Evolutionary conservation across 2,797 vertebrate genomes (phyloP), one percentile per base, ranked within the genome.

Genomic region (Lepilemur septentrionalis): DNA sequence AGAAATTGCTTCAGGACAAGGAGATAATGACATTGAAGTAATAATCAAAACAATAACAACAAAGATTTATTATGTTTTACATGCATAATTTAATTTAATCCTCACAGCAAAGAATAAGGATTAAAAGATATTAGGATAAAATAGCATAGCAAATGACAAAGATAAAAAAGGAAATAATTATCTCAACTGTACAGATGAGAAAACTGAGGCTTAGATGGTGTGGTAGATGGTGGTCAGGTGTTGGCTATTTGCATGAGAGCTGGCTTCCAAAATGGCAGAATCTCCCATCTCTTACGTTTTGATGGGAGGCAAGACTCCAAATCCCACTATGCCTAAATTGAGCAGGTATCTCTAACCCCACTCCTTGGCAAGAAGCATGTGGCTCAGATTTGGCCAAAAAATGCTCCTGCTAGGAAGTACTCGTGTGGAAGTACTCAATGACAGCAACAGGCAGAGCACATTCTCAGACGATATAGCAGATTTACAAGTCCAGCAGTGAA

Each of bases 11-110:
- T 70, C 30, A 38, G 35, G 32, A 80, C 43, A 82, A 96, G 30
- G 90, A 85, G 43, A 85, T 25, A 48, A 79, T 90, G 28, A 93
- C 38, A 72, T 9, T 89, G 67, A 63, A 6, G 18, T 30, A 41
- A 55, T 69, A 85, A 87, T 61, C 75, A 28, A 76, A 82, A 73
- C 8, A 43, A 69, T 78, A 82, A 46, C n/a, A 55, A 25, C 12
- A 28, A 38, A 55, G 14, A 61, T 80, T 65, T 57, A 73, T 63
- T 93, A 15, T 20, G 75, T 89, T 93, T 79, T 67, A 48, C 73
- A 85, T 50, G 11, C 10, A 55, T 92, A 59, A 50, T 93, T 82
- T 79, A 91, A 85, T 83, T 70, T 73, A 89, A 93, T 85, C 43
- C 30, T 90, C 43, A 82, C 57, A 82, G 89, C 13, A 78, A 81